phyloP scores from a whole-genome alignment of 2,113 vertebrate species.

The Grus americana region DNA sequence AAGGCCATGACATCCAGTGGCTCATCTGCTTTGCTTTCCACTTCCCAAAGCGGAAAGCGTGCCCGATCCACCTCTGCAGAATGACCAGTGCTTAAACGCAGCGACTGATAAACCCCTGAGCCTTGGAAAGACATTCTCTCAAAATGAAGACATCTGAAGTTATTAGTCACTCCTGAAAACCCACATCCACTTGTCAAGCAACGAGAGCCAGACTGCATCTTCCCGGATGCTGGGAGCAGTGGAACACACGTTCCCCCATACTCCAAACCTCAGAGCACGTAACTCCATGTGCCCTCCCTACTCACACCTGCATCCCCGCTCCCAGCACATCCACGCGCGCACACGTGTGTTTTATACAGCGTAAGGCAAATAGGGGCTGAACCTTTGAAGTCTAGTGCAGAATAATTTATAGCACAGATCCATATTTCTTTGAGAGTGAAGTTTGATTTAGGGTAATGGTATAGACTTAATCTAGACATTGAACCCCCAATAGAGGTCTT shows the following conservation, averaged over 20 bases:
- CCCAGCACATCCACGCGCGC: background rate
- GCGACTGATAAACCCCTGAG: background rate
- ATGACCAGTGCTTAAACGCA: background rate
- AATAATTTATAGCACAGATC: background rate
- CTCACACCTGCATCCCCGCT: background rate
- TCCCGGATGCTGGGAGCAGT: rapidly evolving
- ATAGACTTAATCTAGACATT: background rate
- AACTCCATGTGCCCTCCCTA: background rate
- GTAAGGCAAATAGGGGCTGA: background rate
- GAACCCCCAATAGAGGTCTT: background rate
- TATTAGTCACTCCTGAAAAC: background rate
- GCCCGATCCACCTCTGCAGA: background rate
- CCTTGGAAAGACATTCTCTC: background rate
- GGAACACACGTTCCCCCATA: background rate
- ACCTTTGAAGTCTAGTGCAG: background rate
- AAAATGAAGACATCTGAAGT: background rate
- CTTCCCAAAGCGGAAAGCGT: background rate
- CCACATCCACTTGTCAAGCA: background rate
- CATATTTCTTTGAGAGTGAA: background rate
- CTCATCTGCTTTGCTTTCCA: background rate
- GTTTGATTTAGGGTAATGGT: background rate
- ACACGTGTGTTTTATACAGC: rapidly evolving
- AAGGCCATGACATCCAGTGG: background rate
- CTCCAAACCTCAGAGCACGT: background rate
- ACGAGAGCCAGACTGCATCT: background rate